Evolutionary conservation across 2,888 invertebrate genomes (phyloP).

Genomic region (Eudemis profundana): DNA sequence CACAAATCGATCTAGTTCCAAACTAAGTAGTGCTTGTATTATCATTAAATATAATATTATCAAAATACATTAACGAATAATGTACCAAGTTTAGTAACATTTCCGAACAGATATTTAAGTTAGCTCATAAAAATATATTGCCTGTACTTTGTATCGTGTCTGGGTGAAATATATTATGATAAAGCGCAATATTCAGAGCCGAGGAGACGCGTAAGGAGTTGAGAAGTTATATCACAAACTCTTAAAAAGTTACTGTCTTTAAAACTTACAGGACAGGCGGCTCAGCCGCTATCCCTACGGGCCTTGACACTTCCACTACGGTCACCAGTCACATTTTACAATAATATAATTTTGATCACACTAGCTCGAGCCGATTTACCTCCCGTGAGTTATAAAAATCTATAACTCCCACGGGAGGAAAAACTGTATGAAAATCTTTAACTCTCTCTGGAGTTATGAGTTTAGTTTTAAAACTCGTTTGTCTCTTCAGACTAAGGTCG

Average conservation of each 20-base stretch:
- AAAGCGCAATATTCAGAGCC: conserved; percentile 38
- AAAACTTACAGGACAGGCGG: conserved; percentile 19
- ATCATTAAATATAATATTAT: too few relatives aligned
- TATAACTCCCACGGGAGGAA: too few relatives aligned
- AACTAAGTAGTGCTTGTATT: too few relatives aligned
- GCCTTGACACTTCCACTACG: background rate
- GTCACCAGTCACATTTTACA: conserved; percentile 1
- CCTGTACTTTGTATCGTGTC: conserved; percentile 27
- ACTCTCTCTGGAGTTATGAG: too few relatives aligned
- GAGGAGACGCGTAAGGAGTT: conserved; percentile 23
- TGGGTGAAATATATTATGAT: conserved; percentile 33
- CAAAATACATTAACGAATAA: background rate
- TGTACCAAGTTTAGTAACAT: background rate
- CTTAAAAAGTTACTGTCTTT: conserved; percentile 36
- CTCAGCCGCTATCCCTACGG: background rate
- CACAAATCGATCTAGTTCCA: too few relatives aligned
- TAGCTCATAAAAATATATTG: conserved; percentile 31
- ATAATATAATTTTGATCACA: too few relatives aligned
- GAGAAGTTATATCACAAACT: conserved; percentile 40
- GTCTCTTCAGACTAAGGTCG: too few relatives aligned
- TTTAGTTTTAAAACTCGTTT: too few relatives aligned
- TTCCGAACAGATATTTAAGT: conserved; percentile 26
- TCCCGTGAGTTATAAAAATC: too few relatives aligned
- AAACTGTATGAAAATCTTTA: too few relatives aligned
- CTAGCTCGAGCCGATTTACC: too few relatives aligned